Evolutionary conservation across 1,140 invertebrate genomes (phyloP).

Genomic region (Heliconius melpomene): DNA sequence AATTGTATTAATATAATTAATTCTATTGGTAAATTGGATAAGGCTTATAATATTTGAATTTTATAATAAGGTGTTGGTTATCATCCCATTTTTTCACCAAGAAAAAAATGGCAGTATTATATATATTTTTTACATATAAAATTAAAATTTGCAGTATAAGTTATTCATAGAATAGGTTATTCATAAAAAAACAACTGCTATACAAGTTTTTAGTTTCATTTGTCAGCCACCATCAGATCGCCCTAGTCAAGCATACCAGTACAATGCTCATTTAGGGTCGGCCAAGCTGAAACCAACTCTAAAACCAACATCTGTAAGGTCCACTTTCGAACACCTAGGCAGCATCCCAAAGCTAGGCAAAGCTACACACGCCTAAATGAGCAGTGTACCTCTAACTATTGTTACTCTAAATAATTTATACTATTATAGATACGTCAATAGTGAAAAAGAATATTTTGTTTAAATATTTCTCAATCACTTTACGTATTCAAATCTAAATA

Average conservation of each 20-base stretch:
- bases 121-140: too few species aligned
- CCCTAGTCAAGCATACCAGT: constrained; percentile 39
- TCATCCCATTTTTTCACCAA: too few species aligned
- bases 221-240: constrained; percentile 27
- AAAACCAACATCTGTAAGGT: constrained; percentile 8
- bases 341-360: constrained; percentile 14
- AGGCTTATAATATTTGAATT: too few species aligned
- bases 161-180: not conserved
- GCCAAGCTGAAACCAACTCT: constrained; percentile 16
- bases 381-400: constrained; percentile 33
- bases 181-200: not conserved
- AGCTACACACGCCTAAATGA: constrained; percentile 34
- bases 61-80: too few species aligned
- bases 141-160: too few species aligned
- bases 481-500: not conserved
- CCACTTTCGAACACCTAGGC: constrained; percentile 3
- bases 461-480: not conserved
- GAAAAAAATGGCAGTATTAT: too few species aligned
- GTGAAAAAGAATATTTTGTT: not conserved
- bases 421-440: not conserved
- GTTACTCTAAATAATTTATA: not conserved
- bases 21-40: too few species aligned
- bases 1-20: not conserved
- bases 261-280: constrained; percentile 42
- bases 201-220: constrained; percentile 1